These are phyloP conservation scores for Brachypterus glaber DNA, from an alignment of 2,888 invertebrate species.

Conservation along the genomic window DNA sequence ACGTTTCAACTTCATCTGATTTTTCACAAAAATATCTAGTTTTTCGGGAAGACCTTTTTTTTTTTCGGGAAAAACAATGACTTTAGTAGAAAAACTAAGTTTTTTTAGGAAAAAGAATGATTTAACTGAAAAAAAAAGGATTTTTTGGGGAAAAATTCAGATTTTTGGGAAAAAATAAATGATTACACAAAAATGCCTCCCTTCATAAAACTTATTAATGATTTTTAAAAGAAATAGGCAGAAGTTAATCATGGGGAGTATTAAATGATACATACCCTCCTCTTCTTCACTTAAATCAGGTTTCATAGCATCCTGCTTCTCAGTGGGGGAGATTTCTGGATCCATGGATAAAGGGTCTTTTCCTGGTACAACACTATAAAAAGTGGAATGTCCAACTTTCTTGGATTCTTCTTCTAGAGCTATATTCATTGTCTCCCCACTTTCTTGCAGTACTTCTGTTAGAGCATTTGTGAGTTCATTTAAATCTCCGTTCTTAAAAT, in stretches of 20 bases:
- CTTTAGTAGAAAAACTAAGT: too few relatives aligned
- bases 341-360: slow-evolving; percentile 30
- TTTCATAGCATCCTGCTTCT: slow-evolving; percentile 74
- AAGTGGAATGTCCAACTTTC: slow-evolving; percentile 45
- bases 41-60: too few relatives aligned
- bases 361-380: slow-evolving; percentile 40
- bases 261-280: slow-evolving; percentile 30
- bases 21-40: too few relatives aligned
- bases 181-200: too few relatives aligned
- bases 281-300: slow-evolving; percentile 68
- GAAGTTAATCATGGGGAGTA: neutral
- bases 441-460: slow-evolving; percentile 46
- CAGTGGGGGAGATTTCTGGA: slow-evolving; percentile 38
- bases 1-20: too few relatives aligned
- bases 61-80: too few relatives aligned
- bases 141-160: too few relatives aligned
- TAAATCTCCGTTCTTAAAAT: slow-evolving; percentile 53
- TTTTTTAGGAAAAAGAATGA: too few relatives aligned
- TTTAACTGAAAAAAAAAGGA: too few relatives aligned
- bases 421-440: slow-evolving; percentile 27
- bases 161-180: too few relatives aligned
- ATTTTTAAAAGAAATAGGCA: neutral
- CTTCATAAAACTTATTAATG: neutral
- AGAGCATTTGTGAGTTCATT: slow-evolving; percentile 53
- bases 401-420: slow-evolving; percentile 34